Evolutionary conservation across 2,888 invertebrate genomes (phyloP), one percentile per base, ranked within the genome.

Genomic region (Blomia tropicalis): DNA sequence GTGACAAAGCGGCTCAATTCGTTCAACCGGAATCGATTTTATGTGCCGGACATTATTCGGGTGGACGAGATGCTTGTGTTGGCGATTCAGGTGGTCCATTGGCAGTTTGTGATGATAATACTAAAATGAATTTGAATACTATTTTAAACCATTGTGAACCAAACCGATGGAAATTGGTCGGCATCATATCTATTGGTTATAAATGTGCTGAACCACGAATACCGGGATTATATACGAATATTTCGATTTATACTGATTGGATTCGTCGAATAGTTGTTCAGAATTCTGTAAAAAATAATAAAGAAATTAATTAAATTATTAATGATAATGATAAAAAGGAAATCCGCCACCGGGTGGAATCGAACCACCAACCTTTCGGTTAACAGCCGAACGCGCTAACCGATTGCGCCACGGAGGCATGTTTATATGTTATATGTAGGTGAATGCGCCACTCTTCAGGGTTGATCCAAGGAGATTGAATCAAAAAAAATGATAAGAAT

Each of bases 61-160:
- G 47, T 47, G 47, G 47, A 2, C 22, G 2, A 3, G 47, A 47
- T 47, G 47, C 47, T 19, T 47, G 47, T 47, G 22, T 25, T 25
- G 47, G 47, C 22, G 47, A 47, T 47, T 47, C 47, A 19, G 47
- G 47, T 47, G 47, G 47, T 47, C 47, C 47, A 11, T 25, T 47
- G 22, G 47, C 47, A 14, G 47, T 47, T 25, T 47, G 47, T 47
- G 47, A 19, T 2, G 47, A 47, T 47, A 23, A 47, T 47, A 2
- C 3, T 19, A n/a, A 47, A 47, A 19, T n/a, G 11, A 47, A 47
- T 25, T n/a, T n/a, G 11, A 36, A 7, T 17, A n/a, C n/a, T n/a
- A n/a, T n/a, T n/a, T n/a, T n/a, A n/a, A n/a, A n/a, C n/a, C n/a
- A n/a, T n/a, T n/a, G n/a, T n/a, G n/a, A n/a, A n/a, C n/a, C n/a